Percentiles rank a stretch among this genome's conserved stretches.
Evolutionary conservation across 1,140 invertebrate genomes (phyloP).

Genomic region (Dendrolimus punctatus): DNA sequence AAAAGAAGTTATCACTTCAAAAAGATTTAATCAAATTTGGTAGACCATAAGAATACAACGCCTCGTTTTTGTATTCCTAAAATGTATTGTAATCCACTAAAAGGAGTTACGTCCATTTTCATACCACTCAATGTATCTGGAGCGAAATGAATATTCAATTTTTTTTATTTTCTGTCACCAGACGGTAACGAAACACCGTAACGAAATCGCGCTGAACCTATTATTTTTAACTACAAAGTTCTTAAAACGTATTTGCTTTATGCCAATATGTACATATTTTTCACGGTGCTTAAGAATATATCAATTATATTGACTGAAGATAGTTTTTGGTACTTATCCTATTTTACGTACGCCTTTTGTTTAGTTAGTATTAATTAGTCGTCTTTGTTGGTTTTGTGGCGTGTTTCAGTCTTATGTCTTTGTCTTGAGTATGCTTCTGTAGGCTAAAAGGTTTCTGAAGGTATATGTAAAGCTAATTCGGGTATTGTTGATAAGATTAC

Average conservation of each 20-base stretch:
- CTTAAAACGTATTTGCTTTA: slow-evolving; percentile 10
- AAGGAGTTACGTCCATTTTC: no score
- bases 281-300: slow-evolving; percentile 28
- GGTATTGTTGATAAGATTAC: no score
- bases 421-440: slow-evolving; percentile 7
- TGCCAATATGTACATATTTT: slow-evolving; percentile 33
- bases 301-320: slow-evolving; percentile 24
- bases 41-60: no score
- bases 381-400: slow-evolving; percentile 15
- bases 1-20: no score
- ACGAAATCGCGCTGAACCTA: slow-evolving; percentile 42
- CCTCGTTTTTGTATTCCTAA: no score
- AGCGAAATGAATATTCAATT: no score
- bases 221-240: slow-evolving; percentile 36
- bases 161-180: slow-evolving; percentile 5
- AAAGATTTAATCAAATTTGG: no score
- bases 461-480: no score
- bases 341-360: slow-evolving; percentile 13
- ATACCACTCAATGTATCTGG: no score
- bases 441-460: no score
- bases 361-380: slow-evolving; percentile 34
- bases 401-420: slow-evolving; percentile 9
- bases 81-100: no score
- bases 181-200: slow-evolving; percentile 25
- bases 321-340: slow-evolving; percentile 13